Evolutionary conservation across 2,888 invertebrate genomes (phyloP).

Genomic region (Diogma glabrata): DNA sequence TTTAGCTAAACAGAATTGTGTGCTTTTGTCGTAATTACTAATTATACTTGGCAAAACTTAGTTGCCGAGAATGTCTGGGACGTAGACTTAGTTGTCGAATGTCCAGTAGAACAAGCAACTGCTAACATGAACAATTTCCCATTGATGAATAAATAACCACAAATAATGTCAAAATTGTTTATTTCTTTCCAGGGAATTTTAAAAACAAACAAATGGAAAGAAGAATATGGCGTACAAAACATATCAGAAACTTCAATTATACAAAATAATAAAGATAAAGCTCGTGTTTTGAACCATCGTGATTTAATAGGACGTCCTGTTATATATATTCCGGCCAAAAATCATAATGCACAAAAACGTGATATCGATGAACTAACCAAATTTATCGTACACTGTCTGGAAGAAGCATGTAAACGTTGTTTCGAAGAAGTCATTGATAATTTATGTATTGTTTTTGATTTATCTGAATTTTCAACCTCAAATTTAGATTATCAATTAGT

Average conservation of each 20-base stretch:
- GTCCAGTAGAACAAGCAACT: no score
- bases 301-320: conserved; percentile 64
- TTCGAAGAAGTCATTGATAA: conserved; percentile 71
- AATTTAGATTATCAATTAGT: conserved; percentile 74
- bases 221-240: conserved; percentile 54
- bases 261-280: conserved; percentile 51
- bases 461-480: conserved; percentile 57
- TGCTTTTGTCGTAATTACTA: no score
- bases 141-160: background rate
- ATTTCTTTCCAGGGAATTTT: conserved; percentile 48
- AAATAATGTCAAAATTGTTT: background rate
- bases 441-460: conserved; percentile 67
- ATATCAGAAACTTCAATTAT: conserved; percentile 41
- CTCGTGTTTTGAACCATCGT: conserved; percentile 55
- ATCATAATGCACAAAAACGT: conserved; percentile 56
- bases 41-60: no score
- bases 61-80: no score
- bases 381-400: conserved; percentile 66
- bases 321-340: conserved; percentile 65
- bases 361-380: conserved; percentile 66
- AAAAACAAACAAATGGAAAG: conserved; percentile 70
- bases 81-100: no score
- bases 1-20: no score
- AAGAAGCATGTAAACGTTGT: conserved; percentile 63
- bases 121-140: no score